Base-by-base conservation (phyloP, 1,140 invertebrate species). In the Telenomus remus region DNA sequence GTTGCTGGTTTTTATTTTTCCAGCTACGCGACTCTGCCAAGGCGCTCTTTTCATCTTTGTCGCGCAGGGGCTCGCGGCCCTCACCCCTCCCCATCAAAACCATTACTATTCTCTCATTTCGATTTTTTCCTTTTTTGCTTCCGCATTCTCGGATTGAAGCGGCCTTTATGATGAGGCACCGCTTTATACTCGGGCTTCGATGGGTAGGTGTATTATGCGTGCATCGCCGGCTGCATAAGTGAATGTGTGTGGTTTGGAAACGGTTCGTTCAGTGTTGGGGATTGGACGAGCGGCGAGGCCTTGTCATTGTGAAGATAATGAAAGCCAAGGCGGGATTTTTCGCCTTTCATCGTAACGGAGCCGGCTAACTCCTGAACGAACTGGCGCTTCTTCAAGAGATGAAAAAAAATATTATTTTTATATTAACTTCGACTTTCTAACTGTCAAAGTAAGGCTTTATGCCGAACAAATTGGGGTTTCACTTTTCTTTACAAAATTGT, bases 261-360 rank as follows among this genome's bases (percentile, higher is more conserved):
- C 48, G 43, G 37, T 56, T 34, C 2, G 33, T 27, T 15, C 11
- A 10, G 59, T 46, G 35, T 70, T 59, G 55, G 55, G 50, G 39
- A 56, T 68, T 50, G 72, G 64, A 75, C 73, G 48, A 46, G 35
- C 46, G 57, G 47, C 47, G 39, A 80, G 66, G 75, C 80, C 69
- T 75, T 50, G 74, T 27, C 53, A 84, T 84, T 84, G 79, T 83
- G 72, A 79, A 47, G 77, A 84, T 84, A 84, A 84, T 80, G 83
- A 84, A n/a, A 84, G 80, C 81, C 74, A 80, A 84, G 79, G 79
- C 81, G 79, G 79, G 76, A 81, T 83, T 83, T 83, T 80, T 79
- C 72, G 75, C 78, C 79, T 81, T 83, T 83, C 72, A 81, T 56
- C 57, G 46, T 46, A 15, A 50, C 46, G 13, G 27, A 70, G 37